A percentile compares a stretch with the other conserved stretches of the same genome.
Evolutionary conservation across 2,888 invertebrate genomes (phyloP).

Genomic region (Plagodis pulveraria): DNA sequence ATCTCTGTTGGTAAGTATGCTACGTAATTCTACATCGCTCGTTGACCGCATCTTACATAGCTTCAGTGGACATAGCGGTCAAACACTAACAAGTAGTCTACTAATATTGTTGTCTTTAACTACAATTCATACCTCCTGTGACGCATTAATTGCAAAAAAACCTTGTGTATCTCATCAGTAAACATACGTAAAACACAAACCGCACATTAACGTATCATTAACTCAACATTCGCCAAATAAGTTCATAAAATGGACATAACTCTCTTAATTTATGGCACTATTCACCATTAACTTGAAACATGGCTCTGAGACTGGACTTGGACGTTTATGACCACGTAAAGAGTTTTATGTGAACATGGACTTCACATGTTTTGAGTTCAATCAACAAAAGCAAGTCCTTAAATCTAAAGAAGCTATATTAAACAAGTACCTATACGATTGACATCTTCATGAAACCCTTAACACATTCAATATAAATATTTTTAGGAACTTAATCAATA

Average conservation of each 20-base stretch:
- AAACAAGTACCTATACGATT: neutral
- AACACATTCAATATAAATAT: too few species aligned
- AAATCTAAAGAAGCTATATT: neutral
- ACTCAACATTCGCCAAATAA: slow-evolving; percentile 37
- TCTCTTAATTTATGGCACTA: slow-evolving; percentile 37
- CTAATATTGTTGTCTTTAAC: too few species aligned
- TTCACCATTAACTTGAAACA: slow-evolving; percentile 36
- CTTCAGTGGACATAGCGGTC: too few species aligned
- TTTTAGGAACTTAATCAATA: too few species aligned
- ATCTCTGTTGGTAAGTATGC: too few species aligned
- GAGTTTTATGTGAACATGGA: slow-evolving; percentile 25
- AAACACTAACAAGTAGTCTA: too few species aligned
- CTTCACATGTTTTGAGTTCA: slow-evolving; percentile 4
- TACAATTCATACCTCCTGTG: too few species aligned
- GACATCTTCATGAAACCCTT: neutral
- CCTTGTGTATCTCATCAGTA: neutral
- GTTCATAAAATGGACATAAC: slow-evolving; percentile 42
- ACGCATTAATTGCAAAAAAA: neutral
- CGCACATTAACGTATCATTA: slow-evolving; percentile 21
- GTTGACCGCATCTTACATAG: too few species aligned
- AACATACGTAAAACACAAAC: neutral
- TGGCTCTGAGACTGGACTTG: slow-evolving; percentile 20
- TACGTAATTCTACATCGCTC: too few species aligned
- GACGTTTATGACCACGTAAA: slow-evolving; percentile 40
- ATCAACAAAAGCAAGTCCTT: neutral